Base-by-base conservation (phyloP, 2,888 invertebrate genomes). In the Nemotelus pantherinus region DNA sequence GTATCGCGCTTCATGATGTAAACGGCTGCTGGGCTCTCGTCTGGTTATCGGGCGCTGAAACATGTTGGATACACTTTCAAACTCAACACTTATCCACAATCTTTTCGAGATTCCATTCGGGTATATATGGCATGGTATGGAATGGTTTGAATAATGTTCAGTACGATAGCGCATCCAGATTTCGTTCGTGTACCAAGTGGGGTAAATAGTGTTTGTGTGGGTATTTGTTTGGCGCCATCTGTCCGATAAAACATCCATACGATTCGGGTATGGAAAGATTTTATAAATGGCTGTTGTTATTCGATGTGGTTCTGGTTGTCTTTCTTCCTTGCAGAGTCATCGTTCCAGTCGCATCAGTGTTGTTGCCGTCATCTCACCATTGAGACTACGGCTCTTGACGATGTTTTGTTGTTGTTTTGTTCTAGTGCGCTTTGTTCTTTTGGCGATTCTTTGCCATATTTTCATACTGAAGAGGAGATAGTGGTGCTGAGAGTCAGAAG, bases 141-240 rank as follows among this genome's bases (percentile, higher is more conserved):
- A 6, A 65, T 65, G 57, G 45, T 41, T 25, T 9, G 47, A 70
- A 55, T 53, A 70, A 55, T 53, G 70, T 60, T 58, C n/a, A 25
- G 72, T n/a, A 60, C 50, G 57, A 45, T 71, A 58, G 47, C 63
- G 57, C 39, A 25, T 74, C 74, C 60, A 60, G 74, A 60, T 74
- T 74, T 74, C 63, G 57, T 25, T 25, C 25, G 74, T 63, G 48
- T 55, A 53, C 55, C 45, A 63, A 74, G 74, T 74, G 74, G 74
- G 74, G 63, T 63, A 74, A 48, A 60, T 74, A 63, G 44, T 68
- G 25, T 25, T 25, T 25, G 68, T 67, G 65, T 65, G 58, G 58
- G 77, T 76, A 60, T 78, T 75, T 53, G 63, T 68, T 78, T 71
- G 78, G 78, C 78, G 78, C 78, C 78, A 78, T 78, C 71, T 78